Percentiles rank a stretch among this genome's conserved stretches.
Conservation (phyloP, 2,113 vertebrate genomes). For the Microcebus jonahi region DNA sequence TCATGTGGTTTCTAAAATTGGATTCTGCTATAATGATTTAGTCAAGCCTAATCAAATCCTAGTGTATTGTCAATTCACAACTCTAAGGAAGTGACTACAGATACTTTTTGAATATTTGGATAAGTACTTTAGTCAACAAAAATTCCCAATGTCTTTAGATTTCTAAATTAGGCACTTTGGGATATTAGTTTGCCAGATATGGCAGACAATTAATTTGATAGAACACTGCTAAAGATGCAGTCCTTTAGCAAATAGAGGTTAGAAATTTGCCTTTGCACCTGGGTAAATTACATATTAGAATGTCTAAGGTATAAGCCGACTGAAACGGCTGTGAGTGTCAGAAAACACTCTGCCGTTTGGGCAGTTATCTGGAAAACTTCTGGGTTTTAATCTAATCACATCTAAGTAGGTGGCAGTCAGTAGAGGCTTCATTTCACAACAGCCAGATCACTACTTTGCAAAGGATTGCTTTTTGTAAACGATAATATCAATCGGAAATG, state of each 20-base stretch:
- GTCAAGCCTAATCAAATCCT: neutral
- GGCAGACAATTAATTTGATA: neutral
- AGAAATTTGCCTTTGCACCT: neutral
- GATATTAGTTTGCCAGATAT: neutral
- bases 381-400: neutral
- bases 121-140: neutral
- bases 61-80: neutral
- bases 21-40: neutral
- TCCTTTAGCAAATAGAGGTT: neutral
- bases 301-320: neutral
- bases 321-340: neutral
- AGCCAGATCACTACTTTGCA: neutral
- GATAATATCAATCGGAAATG: constrained; percentile 6
- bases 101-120: neutral
- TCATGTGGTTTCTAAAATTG: neutral
- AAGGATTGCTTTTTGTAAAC: neutral
- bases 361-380: neutral
- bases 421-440: constrained; percentile 23
- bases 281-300: neutral
- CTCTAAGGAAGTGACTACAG: neutral
- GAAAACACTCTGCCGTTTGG: neutral
- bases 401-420: neutral
- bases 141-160: neutral
- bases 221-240: neutral
- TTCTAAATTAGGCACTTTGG: neutral